These are phyloP conservation scores for Clostera curtula DNA, from an alignment of 2,888 invertebrate genomes.

Conservation along the genomic window DNA sequence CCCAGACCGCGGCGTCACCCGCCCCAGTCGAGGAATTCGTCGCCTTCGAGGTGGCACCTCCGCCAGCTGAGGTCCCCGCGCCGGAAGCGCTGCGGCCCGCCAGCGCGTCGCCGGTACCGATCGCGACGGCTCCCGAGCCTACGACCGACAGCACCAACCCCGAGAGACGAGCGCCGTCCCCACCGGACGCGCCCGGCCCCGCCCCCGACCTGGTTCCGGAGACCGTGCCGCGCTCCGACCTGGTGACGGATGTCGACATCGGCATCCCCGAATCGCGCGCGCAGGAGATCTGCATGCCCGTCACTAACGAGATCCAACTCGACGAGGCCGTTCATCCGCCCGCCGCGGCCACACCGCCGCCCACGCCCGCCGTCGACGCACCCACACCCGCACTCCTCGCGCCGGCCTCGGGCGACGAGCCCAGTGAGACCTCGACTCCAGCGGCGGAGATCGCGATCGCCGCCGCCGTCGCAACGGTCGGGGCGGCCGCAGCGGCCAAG, in stretches of 20 bases:
- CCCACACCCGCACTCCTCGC: constrained; percentile 20
- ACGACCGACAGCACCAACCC: too few relatives aligned
- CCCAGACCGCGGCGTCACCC: not conserved
- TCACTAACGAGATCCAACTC: constrained; percentile 49
- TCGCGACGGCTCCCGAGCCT: too few relatives aligned
- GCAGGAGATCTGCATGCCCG: constrained; percentile 66
- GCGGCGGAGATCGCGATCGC: constrained; percentile 26
- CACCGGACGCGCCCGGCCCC: constrained; percentile 25
- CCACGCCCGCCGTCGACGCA: constrained; percentile 32
- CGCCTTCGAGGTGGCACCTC: constrained; percentile 8
- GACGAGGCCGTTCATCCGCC: constrained; percentile 42
- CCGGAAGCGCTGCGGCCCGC: constrained; percentile 8
- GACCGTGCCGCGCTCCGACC: constrained; percentile 34
- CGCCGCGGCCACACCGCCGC: constrained; percentile 28
- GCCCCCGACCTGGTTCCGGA: constrained; percentile 56
- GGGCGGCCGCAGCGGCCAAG: constrained; percentile 19
- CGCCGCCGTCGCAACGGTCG: constrained; percentile 27
- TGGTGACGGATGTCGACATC: constrained; percentile 58
- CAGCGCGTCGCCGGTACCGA: not conserved
- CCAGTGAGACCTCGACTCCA: constrained; percentile 28
- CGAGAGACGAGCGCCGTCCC: constrained; percentile 2
- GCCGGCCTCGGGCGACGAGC: constrained; percentile 22
- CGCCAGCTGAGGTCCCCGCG: constrained; percentile 8
- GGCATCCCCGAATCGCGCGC: constrained; percentile 57
- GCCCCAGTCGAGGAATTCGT: constrained; percentile 8